A percentile compares a stretch with the other conserved stretches of the same genome.
These are phyloP conservation scores for Chlorops oryzae DNA, from an alignment of 1,140 invertebrate species.

Conservation along the genomic window DNA sequence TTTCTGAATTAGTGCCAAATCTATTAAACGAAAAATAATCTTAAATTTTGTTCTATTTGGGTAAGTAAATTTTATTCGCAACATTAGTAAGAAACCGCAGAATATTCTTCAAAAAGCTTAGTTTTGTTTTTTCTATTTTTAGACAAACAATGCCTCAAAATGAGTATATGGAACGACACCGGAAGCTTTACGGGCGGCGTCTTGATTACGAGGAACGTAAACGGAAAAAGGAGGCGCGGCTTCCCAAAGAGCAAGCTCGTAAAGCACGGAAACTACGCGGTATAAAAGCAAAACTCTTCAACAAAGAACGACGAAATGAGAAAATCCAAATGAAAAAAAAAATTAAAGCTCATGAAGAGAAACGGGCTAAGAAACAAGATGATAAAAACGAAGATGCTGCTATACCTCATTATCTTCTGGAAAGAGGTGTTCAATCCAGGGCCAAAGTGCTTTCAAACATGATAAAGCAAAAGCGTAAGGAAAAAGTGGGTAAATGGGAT, in stretches of 20 bases:
- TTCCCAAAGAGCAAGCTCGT: slow-evolving; percentile 81
- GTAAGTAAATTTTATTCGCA: too few relatives aligned
- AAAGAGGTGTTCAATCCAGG: slow-evolving; percentile 88
- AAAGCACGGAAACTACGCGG: slow-evolving; percentile 89
- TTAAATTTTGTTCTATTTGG: too few relatives aligned
- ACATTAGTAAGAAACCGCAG: too few relatives aligned
- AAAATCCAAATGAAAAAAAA: slow-evolving; percentile 99
- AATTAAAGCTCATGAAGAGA: slow-evolving; percentile 87
- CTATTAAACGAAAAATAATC: too few relatives aligned
- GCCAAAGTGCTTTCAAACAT: slow-evolving; percentile 98
- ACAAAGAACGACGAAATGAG: slow-evolving; percentile 93
- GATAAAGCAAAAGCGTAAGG: slow-evolving; percentile 99
- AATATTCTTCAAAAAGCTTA: too few relatives aligned
- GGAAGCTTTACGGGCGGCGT: slow-evolving; percentile 90
- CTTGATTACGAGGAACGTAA: slow-evolving; percentile 97
- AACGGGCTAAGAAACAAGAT: slow-evolving; percentile 77
- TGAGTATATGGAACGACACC: slow-evolving; percentile 97
- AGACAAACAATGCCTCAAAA: slow-evolving; percentile 99
- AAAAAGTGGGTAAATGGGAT: slow-evolving; percentile 99
- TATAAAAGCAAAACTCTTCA: slow-evolving; percentile 96
- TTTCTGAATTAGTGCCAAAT: too few relatives aligned
- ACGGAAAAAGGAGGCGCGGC: slow-evolving; percentile 90
- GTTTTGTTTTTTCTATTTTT: too few relatives aligned
- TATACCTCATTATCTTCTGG: slow-evolving; percentile 91
- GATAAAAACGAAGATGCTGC: slow-evolving; percentile 84